Base-by-base conservation (phyloP, 2,113 vertebrate genomes). In the Apus apus region DNA sequence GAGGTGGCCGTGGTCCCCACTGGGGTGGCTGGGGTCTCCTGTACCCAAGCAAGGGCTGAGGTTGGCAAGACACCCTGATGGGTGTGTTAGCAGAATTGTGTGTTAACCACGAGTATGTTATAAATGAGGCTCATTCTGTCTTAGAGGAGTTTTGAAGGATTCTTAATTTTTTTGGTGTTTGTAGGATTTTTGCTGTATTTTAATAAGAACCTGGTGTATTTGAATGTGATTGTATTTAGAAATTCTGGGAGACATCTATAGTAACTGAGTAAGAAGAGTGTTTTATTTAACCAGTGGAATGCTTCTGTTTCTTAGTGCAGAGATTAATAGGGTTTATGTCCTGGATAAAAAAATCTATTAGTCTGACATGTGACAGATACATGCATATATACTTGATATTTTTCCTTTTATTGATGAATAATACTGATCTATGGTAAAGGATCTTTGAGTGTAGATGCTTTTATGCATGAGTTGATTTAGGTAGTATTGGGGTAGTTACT, bases 111-210 rank as follows among this genome's bases (percentile, higher is more conserved):
- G 16, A 11, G 3, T 11, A 5, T 38, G 23, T n/a, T 81, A 40
- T 6, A 20, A 3, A 0, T 36, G 13, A 45, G 3, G 2, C 29
- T 10, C 15, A 8, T 6, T 80, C 2, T 7, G 2, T 7, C 8
- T 23, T 66, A 34, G 45, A 45, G 40, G 18, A 9, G 1, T 23
- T 45, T 23, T 27, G 30, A 38, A 88, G 22, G 3, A 8, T n/a
- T 71, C 72, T 45, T 23, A 5, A 7, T 54, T 50, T n/a, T 48
- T 10, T 43, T 43, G 10, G 40, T 14, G 40, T 43, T 43, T 14
- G 40, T 43, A 43, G 40, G 40, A 8, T n/a, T 71, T 75, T 48
- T 21, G 6, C 6, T 54, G 45, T n/a, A 7, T 54, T 50, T n/a
- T 48, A 26, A 8, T 26, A 50, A 48, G 40, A 30, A 67, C 36